Evolutionary conservation across 2,113 vertebrate species (phyloP).

Genomic region (Anser brachyrhynchus): DNA sequence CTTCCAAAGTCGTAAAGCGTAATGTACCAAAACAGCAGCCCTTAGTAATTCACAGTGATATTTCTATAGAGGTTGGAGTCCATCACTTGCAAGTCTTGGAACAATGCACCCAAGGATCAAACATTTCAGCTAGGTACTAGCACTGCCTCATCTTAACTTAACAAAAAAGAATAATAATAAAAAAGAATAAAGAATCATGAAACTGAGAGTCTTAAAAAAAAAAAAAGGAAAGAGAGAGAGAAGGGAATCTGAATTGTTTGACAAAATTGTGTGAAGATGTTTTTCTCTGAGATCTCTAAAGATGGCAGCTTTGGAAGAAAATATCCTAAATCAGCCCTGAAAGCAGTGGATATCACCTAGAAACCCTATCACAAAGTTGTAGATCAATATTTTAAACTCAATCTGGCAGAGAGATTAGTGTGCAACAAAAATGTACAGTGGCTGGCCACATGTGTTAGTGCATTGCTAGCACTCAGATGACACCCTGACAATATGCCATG

Average conservation of each 20-base stretch:
- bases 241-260: background rate
- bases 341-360: background rate
- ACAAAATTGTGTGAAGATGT: background rate
- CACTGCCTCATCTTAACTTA: background rate
- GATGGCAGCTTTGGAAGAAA: background rate
- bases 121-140: background rate
- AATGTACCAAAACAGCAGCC: background rate
- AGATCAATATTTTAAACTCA: background rate
- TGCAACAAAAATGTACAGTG: background rate
- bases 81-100: background rate
- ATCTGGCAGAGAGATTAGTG: background rate
- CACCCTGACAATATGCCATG: background rate
- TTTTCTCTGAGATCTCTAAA: background rate
- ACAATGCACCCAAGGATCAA: background rate
- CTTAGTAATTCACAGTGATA: background rate
- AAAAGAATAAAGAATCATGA: background rate
- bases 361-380: background rate
- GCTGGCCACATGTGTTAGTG: background rate
- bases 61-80: background rate
- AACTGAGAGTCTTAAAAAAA: background rate
- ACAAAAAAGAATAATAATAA: too few relatives aligned
- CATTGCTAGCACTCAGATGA: fast-evolving
- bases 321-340: background rate
- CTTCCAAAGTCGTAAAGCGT: background rate
- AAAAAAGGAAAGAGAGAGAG: background rate